Conservation (phyloP, 2,888 invertebrate genomes). For the Dyspetes luteomarginatus region DNA sequence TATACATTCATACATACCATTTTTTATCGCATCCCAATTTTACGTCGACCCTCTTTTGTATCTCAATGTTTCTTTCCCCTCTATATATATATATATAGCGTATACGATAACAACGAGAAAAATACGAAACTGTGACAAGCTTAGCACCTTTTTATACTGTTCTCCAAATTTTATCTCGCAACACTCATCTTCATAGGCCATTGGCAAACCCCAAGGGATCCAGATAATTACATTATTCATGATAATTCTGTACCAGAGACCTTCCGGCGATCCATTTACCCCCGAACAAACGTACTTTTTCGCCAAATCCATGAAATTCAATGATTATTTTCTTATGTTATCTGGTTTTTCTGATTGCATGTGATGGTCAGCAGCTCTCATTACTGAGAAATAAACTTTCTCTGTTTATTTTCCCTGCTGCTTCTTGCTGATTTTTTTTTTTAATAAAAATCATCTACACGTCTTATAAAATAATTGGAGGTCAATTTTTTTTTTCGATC, state of each 20-base stretch:
- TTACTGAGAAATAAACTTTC: too few relatives aligned
- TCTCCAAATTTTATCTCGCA: constrained; percentile 17
- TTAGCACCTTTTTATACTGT: constrained; percentile 43
- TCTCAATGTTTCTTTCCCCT: background rate
- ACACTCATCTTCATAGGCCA: background rate
- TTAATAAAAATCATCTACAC: too few relatives aligned
- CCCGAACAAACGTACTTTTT: constrained; percentile 20
- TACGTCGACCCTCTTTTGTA: constrained; percentile 29
- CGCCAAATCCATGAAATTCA: background rate
- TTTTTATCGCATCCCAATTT: constrained; percentile 58
- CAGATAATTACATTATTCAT: constrained; percentile 58
- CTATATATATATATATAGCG: background rate
- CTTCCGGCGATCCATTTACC: constrained; percentile 16
- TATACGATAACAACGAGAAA: background rate
- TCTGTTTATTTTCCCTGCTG: too few relatives aligned
- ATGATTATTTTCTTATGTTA: background rate
- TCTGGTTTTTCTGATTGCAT: background rate
- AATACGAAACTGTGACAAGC: constrained; percentile 37
- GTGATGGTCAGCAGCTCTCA: too few relatives aligned
- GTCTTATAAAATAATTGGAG: too few relatives aligned
- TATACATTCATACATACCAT: constrained; percentile 21
- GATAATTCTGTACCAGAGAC: constrained; percentile 31
- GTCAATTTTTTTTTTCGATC: too few relatives aligned
- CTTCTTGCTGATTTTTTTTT: too few relatives aligned
- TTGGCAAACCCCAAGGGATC: constrained; percentile 34